Evolutionary conservation across 2,797 vertebrate species (phyloP).

Genomic region (Harpagifer antarcticus): DNA sequence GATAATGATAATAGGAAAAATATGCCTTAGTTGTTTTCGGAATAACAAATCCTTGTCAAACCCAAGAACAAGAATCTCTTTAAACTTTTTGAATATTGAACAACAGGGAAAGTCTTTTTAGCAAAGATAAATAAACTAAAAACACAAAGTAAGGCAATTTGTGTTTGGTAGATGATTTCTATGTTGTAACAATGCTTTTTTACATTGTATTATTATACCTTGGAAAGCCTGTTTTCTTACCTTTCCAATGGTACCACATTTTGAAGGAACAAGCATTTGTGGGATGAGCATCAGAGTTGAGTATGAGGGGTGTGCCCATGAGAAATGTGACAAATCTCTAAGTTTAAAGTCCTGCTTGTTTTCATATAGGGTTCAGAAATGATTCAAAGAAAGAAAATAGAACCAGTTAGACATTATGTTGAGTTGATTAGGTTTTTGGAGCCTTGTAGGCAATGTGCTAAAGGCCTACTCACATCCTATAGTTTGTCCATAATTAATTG

Average conservation of each 20-base stretch:
- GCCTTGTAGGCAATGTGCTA: not conserved
- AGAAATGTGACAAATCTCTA: too few relatives aligned
- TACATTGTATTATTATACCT: too few relatives aligned
- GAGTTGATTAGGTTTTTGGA: not conserved
- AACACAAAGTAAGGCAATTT: too few relatives aligned
- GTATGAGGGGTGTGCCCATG: too few relatives aligned
- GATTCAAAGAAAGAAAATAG: slow-evolving; percentile 4
- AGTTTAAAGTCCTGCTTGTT: slow-evolving; percentile 34
- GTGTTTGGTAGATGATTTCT: too few relatives aligned
- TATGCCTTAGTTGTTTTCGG: slow-evolving; percentile 41
- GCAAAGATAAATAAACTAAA: too few relatives aligned
- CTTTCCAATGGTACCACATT: too few relatives aligned
- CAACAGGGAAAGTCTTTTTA: not conserved
- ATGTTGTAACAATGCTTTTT: too few relatives aligned
- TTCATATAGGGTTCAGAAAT: slow-evolving; percentile 21
- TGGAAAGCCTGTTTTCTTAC: too few relatives aligned
- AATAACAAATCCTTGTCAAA: slow-evolving; percentile 47
- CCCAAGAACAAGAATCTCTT: slow-evolving; percentile 19
- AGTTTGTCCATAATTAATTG: slow-evolving; percentile 55
- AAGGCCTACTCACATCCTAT: slow-evolving; percentile 11
- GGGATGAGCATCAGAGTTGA: too few relatives aligned
- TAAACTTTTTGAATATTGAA: slow-evolving; percentile 33
- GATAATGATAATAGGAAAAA: slow-evolving; percentile 69
- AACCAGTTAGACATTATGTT: not conserved
- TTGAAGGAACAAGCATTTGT: too few relatives aligned